Evolutionary conservation across 2,113 vertebrate genomes (phyloP), one percentile per base, ranked within the genome.

Genomic region (Elanoides forficatus): DNA sequence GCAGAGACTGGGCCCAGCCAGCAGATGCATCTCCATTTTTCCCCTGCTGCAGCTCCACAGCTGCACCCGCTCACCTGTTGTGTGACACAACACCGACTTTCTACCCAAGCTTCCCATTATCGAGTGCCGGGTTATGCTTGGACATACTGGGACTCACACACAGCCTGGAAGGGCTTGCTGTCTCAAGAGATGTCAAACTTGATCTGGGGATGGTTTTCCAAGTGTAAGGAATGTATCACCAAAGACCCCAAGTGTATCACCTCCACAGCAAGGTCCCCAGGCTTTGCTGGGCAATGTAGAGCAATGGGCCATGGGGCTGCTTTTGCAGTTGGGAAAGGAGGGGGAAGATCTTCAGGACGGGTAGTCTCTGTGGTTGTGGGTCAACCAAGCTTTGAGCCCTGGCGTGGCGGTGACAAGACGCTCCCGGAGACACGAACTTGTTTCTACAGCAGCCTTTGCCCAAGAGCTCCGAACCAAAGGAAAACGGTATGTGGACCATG

Each of bases 401-500:
- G 29, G 23, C n/a, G 12, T 0, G 30, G 43, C 6, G 48, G 20
- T 11, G 48, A 38, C 34, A 5, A 8, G 34, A 53, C 7, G 0
- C 27, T 22, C 23, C 18, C 14, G 0, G 20, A n/a, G 15, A 10
- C 38, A 4, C 0, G 2, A 48, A 8, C 25, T 20, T 12, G 7
- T 18, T 47, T 12, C 53, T 32, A 4, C 1, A 23, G 68, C 34
- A 53, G n/a, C 32, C 68, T 17, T 9, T 42, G 15, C 56, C n/a
- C 20, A 8, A 3, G 27, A 36, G 25, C 0, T 10, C 26, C 3
- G 16, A 36, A 36, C n/a, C 48, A 19, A 40, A 29, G 6, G 14
- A 29, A 16, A 53, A 4, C 5, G 7, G 11, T 4, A 7, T 2
- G 29, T 0, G 38, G 22, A 11, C 42, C 47, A 1, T 0, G 23